Base-by-base conservation (phyloP, 2,113 vertebrate species). In the Phalacrocorax carbo region DNA sequence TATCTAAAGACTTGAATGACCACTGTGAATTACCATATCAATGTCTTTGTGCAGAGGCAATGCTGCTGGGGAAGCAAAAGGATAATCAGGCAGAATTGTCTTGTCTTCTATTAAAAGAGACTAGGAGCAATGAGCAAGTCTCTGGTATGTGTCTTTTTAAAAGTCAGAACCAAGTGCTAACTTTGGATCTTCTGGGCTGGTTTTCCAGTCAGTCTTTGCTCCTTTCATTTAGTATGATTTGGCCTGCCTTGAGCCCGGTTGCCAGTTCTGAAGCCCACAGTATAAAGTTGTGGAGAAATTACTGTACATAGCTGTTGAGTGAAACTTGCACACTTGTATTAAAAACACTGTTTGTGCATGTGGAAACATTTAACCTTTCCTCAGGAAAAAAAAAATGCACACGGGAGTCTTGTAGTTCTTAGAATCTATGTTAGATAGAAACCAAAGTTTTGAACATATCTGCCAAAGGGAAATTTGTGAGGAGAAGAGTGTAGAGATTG, bases 131-230 rank as follows among this genome's bases (percentile, higher is more conserved):
- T 29, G 20, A 15, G 10, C 11, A 88, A 85, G 13, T 30, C 16
- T 46, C 5, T 2, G 12, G 21, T 19, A 60, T 16, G 10, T 64
- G 1, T 5, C 62, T 76, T 64, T 51, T 92, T 4, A 0, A 8
- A 76, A 75, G 30, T 42, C 30, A n/a, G 30, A 83, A 68, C 55
- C 19, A 72, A 57, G 15, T 36, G 55, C 15, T 82, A 48, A 29
- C 32, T 57, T 73, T 38, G 52, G 6, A 34, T 26, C 15, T 64
- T 72, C 58, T 80, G 18, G 11, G 16, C 4, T 44, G 17, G 1
- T 52, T 87, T 96, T 61, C 60, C 23, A 78, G 40, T n/a, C 15
- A 70, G 10, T 44, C 19, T 88, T 92, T 70, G 6, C 19, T 51
- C 75, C 27, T 73, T 65, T 19, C 5, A 22, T 73, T 78, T 55